Evolutionary conservation across 2,113 vertebrate species (phyloP).

Genomic region (Ursus arctos): DNA sequence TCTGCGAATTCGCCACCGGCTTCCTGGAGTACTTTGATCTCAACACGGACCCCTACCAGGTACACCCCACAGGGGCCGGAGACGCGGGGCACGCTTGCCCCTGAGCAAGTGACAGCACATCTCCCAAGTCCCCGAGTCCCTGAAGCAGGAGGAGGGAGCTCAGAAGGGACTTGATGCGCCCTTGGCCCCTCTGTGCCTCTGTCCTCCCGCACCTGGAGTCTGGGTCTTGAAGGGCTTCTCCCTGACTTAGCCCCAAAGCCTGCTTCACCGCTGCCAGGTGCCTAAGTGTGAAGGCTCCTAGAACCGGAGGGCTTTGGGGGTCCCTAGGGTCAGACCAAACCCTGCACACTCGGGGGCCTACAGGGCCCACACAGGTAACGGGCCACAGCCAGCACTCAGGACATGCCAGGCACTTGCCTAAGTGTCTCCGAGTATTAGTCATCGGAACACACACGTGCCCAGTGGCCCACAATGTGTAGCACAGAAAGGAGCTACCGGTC

Average conservation of each 20-base stretch:
- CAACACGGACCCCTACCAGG: constrained; percentile 98
- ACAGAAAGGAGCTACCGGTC: not conserved
- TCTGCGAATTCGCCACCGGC: constrained; percentile 98
- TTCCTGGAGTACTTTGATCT: constrained; percentile 99
- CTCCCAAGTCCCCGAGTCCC: not conserved
- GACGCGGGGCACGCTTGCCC: not conserved
- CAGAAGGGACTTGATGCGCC: not conserved
- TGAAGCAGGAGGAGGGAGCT: too few species aligned
- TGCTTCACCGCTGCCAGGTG: too few species aligned
- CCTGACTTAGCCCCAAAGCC: not conserved
- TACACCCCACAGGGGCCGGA: constrained; percentile 69
- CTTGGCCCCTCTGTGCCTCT: not conserved
- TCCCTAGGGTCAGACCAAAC: not conserved
- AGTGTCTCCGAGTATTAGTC: fast-evolving
- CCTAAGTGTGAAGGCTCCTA: too few species aligned
- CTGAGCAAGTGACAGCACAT: fast-evolving
- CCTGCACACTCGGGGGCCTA: not conserved
- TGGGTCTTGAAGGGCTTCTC: fast-evolving
- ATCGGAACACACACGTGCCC: fast-evolving
- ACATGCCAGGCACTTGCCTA: not conserved
- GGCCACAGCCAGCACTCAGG: not conserved
- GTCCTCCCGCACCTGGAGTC: fast-evolving
- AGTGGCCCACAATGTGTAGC: not conserved
- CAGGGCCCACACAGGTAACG: not conserved
- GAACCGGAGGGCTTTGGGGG: not conserved